phyloP scores from a whole-genome alignment of 2,888 invertebrate species.

The Danaus chrysippus region DNA sequence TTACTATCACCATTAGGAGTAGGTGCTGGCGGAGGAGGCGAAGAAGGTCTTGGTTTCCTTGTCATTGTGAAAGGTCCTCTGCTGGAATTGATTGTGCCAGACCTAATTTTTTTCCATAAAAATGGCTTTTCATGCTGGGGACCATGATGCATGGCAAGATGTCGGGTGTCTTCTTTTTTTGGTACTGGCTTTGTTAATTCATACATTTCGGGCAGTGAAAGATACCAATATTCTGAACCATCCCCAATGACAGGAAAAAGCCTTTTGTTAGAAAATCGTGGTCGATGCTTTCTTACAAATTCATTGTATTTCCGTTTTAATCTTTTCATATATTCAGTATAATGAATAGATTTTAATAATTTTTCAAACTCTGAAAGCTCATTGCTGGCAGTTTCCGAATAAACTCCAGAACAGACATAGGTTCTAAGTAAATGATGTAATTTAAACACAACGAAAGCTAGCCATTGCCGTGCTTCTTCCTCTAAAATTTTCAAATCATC shows the following conservation, averaged over 20 bases:
- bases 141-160: conserved; percentile 54
- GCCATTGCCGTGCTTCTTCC: conserved; percentile 68
- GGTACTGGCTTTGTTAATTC: conserved; percentile 52
- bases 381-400: conserved; percentile 53
- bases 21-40: conserved; percentile 45
- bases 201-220: conserved; percentile 73
- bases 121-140: conserved; percentile 61
- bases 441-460: conserved; percentile 70
- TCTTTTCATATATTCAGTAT: conserved; percentile 66
- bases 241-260: conserved; percentile 71
- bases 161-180: conserved; percentile 44
- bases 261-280: conserved; percentile 64
- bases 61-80: conserved; percentile 58
- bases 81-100: conserved; percentile 38
- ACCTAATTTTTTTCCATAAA: conserved; percentile 58
- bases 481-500: conserved; percentile 65
- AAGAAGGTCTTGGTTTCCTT: conserved; percentile 28
- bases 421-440: conserved; percentile 68
- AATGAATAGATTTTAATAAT: conserved; percentile 64
- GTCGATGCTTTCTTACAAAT: conserved; percentile 65
- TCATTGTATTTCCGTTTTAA: conserved; percentile 65
- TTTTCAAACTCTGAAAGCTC: conserved; percentile 67
- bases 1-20: conserved; percentile 38
- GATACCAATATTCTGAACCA: conserved; percentile 70
- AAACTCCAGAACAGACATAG: conserved; percentile 58